A percentile compares a stretch with the other conserved stretches of the same genome.
Evolutionary conservation across 2,888 invertebrate genomes (phyloP).

Genomic region (Panopea generosa): DNA sequence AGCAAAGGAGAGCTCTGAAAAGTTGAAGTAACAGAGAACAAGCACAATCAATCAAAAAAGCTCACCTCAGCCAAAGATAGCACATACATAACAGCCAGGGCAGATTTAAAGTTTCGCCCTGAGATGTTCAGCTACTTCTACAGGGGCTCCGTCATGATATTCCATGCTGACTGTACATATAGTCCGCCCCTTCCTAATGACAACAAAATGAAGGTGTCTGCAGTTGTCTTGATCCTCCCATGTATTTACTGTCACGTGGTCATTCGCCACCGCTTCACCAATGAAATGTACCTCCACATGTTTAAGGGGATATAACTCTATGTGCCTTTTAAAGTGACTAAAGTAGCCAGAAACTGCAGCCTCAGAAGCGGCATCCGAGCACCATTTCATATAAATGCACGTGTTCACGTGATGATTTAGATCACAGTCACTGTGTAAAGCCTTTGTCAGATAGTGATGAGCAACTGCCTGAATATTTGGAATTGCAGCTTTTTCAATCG

Average conservation of each 20-base stretch:
- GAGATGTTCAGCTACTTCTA: slow-evolving; percentile 12
- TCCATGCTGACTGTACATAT: slow-evolving; percentile 26
- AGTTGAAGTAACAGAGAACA: no score
- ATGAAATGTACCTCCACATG: slow-evolving; percentile 14
- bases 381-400: slow-evolving; percentile 32
- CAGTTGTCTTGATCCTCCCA: slow-evolving; percentile 21
- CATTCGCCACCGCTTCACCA: slow-evolving; percentile 40
- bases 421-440: slow-evolving; percentile 51
- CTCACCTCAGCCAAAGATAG: no score
- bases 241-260: slow-evolving; percentile 13
- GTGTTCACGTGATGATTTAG: slow-evolving; percentile 43
- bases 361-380: slow-evolving; percentile 37
- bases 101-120: slow-evolving; percentile 34
- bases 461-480: slow-evolving; percentile 18
- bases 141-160: slow-evolving; percentile 23
- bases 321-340: slow-evolving; percentile 28
- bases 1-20: no score
- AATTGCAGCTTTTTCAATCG: not conserved
- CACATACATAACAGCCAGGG: no score
- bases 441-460: slow-evolving; percentile 18
- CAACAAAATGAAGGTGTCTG: slow-evolving; percentile 8
- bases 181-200: slow-evolving; percentile 17
- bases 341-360: slow-evolving; percentile 30
- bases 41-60: no score
- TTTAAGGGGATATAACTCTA: slow-evolving; percentile 44